Base-by-base conservation (phyloP, 2,113 vertebrate genomes). In the Mormoops blainvillei region DNA sequence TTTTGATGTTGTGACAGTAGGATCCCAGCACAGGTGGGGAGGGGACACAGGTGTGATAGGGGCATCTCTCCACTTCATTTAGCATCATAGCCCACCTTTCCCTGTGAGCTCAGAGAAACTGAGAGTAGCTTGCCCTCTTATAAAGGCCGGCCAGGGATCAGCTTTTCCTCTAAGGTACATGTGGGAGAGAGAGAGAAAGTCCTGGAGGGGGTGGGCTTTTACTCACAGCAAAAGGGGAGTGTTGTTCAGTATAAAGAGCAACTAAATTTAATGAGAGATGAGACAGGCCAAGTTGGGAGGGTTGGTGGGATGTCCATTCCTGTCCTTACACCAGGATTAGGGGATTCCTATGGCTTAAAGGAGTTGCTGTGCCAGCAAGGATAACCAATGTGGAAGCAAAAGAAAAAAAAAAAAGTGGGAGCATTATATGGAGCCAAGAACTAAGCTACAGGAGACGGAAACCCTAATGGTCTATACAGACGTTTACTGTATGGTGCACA, bases 1-100 rank as follows among this genome's bases (percentile, higher is more conserved):
- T 70, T 13, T 33, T 10, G 2, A 76, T 0, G 15, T 7, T 0
- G 0, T 7, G 74, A 10, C 5, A 19, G 24, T 15, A 20, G 61
- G 41, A 45, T 22, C 56, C 33, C 18, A 19, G 7, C 9, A 14
- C 7, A 43, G 41, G 5, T n/a, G 10, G 77, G 2, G 12, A 41
- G 36, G 11, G 5, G 24, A 81, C 4, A 38, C 11, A 15, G 9
- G 50, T 28, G 26, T 24, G 65, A 41, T 0, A 18, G 63, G 26
- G 33, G 26, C 31, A 26, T 43, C 48, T 18, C 5, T 6, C 2
- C 10, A 43, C 45, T n/a, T 86, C 45, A 71, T 7, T 36, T 13
- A 70, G 68, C 24, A 33, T 38, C 18, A 2, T n/a, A 50, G 38
- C 41, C 76, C 45, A 67, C 52, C 38, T 87, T 36, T 52, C 61